Base-by-base conservation (phyloP, 2,797 vertebrate species). In the Pseudochaenichthys georgianus region DNA sequence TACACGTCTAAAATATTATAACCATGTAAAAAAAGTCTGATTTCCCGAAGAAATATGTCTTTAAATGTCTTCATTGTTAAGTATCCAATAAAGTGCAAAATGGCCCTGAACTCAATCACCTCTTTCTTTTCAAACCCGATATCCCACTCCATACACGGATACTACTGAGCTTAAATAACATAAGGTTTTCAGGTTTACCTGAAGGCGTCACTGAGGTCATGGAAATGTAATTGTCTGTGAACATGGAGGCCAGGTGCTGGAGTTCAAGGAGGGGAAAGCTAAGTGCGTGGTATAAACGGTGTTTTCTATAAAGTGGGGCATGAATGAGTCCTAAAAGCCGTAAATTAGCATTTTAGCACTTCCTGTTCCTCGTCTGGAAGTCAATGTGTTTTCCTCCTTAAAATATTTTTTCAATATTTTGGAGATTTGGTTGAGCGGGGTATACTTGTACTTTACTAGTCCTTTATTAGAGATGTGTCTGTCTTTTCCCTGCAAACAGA, bases 191-290 rank as follows among this genome's bases (percentile, higher is more conserved):
- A 31, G 57, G 51, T 72, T 53, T 17, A 68, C 3, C 42, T 54
- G 64, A 45, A 46, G 52, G 55, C 74, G 59, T 81, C 74, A 74
- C 7, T 43, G 78, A 70, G 71, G 41, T 52, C 46, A 13, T 6
- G 67, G 65, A 62, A 17, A 11, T 31, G 70, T 73, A 34, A 55
- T 72, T 46, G 53, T 43, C 19, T 65, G 13, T 58, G 52, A 57
- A 70, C 55, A 17, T 3, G 2, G 19, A 23, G 61, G 3, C 13
- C 65, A 65, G 64, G 70, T 69, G 57, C 50, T 13, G n/a, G 71
- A 75, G 75, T 71, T 67, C 64, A 74, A 54, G 17, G 34, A 48
- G 9, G 66, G 28, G 0, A 47, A 28, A 28, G 21, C 11, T 23
- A 9, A 43, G 54, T n/a, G 16, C n/a, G 64, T 75, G 52, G 43